phyloP scores from a whole-genome alignment of 2,797 vertebrate species.

The Manis crassicaudata region DNA sequence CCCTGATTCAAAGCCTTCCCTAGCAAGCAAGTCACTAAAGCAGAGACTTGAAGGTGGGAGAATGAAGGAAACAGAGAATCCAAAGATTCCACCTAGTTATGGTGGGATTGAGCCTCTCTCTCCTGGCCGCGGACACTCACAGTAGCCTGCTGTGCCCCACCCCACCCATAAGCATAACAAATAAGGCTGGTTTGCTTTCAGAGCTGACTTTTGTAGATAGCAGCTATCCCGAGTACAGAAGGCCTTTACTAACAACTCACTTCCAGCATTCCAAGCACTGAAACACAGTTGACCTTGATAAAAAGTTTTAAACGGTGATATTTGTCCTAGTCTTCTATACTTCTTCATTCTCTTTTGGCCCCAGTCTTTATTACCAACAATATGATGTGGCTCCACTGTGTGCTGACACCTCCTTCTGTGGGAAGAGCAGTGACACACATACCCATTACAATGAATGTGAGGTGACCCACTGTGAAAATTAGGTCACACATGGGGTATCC shows the following conservation, averaged over 20 bases:
- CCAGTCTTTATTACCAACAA: background rate
- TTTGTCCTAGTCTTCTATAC: background rate
- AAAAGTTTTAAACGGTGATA: background rate
- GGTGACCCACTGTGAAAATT: background rate
- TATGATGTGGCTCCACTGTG: background rate
- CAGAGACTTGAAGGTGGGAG: background rate
- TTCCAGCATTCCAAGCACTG: background rate
- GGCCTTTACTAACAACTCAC: background rate
- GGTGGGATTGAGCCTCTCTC: background rate
- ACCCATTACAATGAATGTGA: background rate
- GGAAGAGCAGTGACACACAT: background rate
- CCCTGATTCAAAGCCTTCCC: background rate
- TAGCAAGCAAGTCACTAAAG: constrained; percentile 14
- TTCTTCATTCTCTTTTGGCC: background rate
- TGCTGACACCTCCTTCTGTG: background rate
- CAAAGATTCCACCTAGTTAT: background rate
- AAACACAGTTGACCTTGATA: background rate
- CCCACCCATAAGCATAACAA: background rate
- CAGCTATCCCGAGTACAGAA: constrained; percentile 2
- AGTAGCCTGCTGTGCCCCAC: background rate
- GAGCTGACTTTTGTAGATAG: background rate
- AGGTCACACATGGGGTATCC: background rate
- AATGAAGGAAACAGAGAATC: background rate
- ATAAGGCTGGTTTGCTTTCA: constrained; percentile 9
- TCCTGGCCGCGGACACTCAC: background rate